Conservation (phyloP, 2,113 vertebrate species). For the Crotalus horridus region DNA sequence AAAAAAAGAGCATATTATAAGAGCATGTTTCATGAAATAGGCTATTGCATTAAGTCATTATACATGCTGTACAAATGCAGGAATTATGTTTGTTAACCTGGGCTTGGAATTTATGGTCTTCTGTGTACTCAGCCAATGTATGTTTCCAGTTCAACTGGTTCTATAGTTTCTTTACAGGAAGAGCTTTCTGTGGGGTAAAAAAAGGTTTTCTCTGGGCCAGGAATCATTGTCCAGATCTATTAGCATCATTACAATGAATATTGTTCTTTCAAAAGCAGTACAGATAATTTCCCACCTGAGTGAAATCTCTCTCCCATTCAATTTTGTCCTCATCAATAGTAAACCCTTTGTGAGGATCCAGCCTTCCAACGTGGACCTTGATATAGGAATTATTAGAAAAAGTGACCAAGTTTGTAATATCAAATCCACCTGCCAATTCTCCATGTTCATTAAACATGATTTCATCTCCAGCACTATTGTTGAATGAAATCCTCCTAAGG, state of each 20-base stretch:
- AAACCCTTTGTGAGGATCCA: not conserved
- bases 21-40: not conserved
- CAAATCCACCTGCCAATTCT: slow-evolving; percentile 1
- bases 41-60: not conserved
- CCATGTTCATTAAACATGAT: not conserved
- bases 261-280: not conserved
- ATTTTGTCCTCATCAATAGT: not conserved
- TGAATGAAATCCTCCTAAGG: not conserved
- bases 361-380: not conserved
- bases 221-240: not conserved
- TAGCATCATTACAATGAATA: not conserved
- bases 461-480: slow-evolving; percentile 12
- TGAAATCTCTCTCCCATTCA: not conserved
- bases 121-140: not conserved
- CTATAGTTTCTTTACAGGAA: not conserved
- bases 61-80: not conserved
- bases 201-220: not conserved
- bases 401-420: not conserved
- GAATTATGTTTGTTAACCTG: not conserved
- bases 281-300: not conserved
- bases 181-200: not conserved
- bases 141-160: not conserved
- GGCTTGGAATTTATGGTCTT: not conserved
- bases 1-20: not conserved
- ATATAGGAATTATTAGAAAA: slow-evolving; percentile 7